Percentiles rank a stretch among this genome's conserved stretches.
Conservation (phyloP, 2,797 vertebrate genomes). For the Oryzias dopingdopingensis region DNA sequence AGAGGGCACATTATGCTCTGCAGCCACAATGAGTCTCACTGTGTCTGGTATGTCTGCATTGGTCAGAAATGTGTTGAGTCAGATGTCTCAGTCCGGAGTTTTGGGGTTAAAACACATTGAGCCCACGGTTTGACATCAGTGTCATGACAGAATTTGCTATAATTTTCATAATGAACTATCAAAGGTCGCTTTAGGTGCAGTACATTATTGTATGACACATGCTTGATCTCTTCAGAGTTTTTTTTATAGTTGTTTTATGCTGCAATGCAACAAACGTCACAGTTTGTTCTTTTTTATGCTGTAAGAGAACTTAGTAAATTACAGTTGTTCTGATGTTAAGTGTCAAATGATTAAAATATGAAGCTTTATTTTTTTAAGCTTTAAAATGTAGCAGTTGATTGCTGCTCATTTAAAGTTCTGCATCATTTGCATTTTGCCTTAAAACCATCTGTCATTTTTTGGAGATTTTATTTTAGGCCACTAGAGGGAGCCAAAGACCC, state of each 20-base stretch:
- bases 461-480: slow-evolving; percentile 4
- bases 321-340: too few relatives aligned
- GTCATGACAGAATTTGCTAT: slow-evolving; percentile 23
- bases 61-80: slow-evolving; percentile 36
- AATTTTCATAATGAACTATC: slow-evolving; percentile 25
- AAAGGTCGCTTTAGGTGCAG: slow-evolving; percentile 14
- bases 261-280: slow-evolving; percentile 79
- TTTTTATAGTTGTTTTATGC: slow-evolving; percentile 70
- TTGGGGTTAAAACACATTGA: slow-evolving; percentile 11
- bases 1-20: slow-evolving; percentile 83
- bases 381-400: too few relatives aligned
- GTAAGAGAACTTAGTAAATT: background rate
- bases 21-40: slow-evolving; percentile 74
- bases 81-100: slow-evolving; percentile 18
- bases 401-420: too few relatives aligned
- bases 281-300: slow-evolving; percentile 9
- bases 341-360: too few relatives aligned
- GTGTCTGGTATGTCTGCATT: slow-evolving; percentile 77
- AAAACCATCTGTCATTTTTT: background rate
- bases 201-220: slow-evolving; percentile 5
- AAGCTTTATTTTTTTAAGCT: too few relatives aligned
- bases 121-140: background rate
- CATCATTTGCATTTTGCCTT: too few relatives aligned
- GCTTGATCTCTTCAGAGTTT: slow-evolving; percentile 63
- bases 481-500: slow-evolving; percentile 43